These are phyloP conservation scores for Sphenopsis melanotis DNA, from an alignment of 2,797 vertebrate species.

Conservation along the genomic window DNA sequence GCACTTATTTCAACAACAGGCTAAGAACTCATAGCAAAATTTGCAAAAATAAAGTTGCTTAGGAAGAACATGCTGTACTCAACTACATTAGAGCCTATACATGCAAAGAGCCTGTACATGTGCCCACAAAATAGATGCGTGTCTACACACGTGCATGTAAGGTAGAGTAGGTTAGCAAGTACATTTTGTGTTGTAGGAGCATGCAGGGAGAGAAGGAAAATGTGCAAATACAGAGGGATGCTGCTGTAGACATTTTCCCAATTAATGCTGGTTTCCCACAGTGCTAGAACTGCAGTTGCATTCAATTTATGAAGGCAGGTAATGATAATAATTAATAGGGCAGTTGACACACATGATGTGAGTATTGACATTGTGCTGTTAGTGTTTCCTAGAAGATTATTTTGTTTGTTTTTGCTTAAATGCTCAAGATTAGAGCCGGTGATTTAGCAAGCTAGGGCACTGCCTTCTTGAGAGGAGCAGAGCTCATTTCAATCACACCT, in stretches of 20 bases:
- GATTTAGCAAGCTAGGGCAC: conserved; percentile 55
- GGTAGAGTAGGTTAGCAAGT: neutral
- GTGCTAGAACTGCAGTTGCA: conserved; percentile 30
- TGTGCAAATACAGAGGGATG: neutral
- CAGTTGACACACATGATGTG: conserved; percentile 62
- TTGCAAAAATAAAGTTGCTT: conserved; percentile 29
- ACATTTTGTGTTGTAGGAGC: neutral
- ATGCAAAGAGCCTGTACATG: fast-evolving
- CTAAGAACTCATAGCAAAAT: neutral
- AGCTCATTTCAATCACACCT: conserved; percentile 68
- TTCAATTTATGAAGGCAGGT: conserved; percentile 56
- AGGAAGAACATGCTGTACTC: neutral
- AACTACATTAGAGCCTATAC: neutral
- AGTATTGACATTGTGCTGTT: conserved; percentile 56
- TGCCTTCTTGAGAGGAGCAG: conserved; percentile 40
- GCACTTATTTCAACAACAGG: neutral
- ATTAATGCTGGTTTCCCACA: conserved; percentile 59
- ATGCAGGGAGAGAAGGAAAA: neutral
- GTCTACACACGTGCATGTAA: neutral
- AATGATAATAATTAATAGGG: conserved; percentile 67
- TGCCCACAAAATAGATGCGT: fast-evolving
- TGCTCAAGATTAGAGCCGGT: conserved; percentile 56
- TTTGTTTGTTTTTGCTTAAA: conserved; percentile 71
- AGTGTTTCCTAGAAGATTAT: conserved; percentile 69
- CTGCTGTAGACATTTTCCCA: conserved; percentile 26